A percentile compares a stretch with the other conserved stretches of the same genome.
phyloP scores from a whole-genome alignment of 2,113 vertebrate genomes.

The Mesoclemmys tuberculata region DNA sequence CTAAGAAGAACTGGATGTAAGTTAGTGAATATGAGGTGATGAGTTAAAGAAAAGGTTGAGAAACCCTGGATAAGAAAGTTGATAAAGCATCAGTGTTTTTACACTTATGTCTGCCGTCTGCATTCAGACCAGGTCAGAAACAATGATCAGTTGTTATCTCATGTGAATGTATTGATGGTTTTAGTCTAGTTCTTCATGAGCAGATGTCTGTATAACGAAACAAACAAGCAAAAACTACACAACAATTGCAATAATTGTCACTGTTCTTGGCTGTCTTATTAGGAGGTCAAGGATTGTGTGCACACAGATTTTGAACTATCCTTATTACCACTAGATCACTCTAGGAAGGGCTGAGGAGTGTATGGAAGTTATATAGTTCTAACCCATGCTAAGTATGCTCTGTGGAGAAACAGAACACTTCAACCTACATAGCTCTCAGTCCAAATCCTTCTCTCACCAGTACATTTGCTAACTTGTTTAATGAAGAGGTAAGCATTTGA shows the following conservation, averaged over 20 bases:
- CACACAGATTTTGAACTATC: background rate
- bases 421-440: background rate
- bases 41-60: background rate
- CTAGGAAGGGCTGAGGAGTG: background rate
- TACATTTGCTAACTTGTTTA: background rate
- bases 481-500: background rate
- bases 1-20: background rate
- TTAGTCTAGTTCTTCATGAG: background rate
- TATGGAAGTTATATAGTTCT: background rate
- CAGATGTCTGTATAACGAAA: background rate
- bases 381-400: background rate
- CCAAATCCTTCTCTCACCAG: background rate
- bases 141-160: background rate
- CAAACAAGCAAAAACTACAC: background rate
- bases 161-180: background rate
- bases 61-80: background rate
- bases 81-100: background rate
- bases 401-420: background rate
- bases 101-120: background rate
- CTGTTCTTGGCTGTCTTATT: background rate
- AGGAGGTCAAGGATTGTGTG: background rate
- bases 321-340: background rate
- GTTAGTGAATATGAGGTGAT: background rate
- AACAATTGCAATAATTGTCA: background rate
- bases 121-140: background rate